Percentiles rank a stretch among this genome's conserved stretches.
These are phyloP conservation scores for Anguilla obscura DNA, from an alignment of 2,797 vertebrate genomes.

Conservation along the genomic window DNA sequence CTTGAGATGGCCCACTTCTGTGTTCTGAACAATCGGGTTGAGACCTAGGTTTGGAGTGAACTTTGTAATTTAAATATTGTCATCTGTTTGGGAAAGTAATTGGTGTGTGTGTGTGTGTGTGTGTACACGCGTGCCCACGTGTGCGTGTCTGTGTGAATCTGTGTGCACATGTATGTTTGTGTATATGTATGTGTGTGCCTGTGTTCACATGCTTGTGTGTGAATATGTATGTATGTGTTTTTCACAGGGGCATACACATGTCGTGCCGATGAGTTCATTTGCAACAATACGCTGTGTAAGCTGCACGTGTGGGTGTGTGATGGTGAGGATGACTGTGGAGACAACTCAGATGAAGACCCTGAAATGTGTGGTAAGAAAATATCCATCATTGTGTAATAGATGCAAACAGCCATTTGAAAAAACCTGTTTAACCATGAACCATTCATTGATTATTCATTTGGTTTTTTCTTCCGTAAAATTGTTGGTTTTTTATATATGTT, in stretches of 20 bases:
- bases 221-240: background rate
- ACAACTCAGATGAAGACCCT: slow-evolving; percentile 83
- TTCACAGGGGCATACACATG: slow-evolving; percentile 74
- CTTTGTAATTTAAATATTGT: background rate
- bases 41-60: background rate
- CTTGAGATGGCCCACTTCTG: background rate
- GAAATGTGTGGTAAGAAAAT: slow-evolving; percentile 78
- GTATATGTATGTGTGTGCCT: background rate
- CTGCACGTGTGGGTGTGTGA: slow-evolving; percentile 83
- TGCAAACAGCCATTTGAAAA: background rate
- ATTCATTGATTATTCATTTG: background rate
- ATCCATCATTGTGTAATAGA: background rate
- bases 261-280: slow-evolving; percentile 79
- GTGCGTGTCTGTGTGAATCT: background rate
- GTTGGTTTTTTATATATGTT: background rate
- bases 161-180: background rate
- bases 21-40: background rate
- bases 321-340: slow-evolving; percentile 86
- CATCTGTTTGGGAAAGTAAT: background rate
- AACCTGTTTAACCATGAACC: background rate
- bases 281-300: slow-evolving; percentile 87
- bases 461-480: background rate
- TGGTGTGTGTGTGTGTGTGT: background rate
- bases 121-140: background rate
- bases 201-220: background rate